A percentile compares a stretch with the other conserved stretches of the same genome.
Evolutionary conservation across 2,113 vertebrate genomes (phyloP).

Genomic region (Silurus meridionalis): DNA sequence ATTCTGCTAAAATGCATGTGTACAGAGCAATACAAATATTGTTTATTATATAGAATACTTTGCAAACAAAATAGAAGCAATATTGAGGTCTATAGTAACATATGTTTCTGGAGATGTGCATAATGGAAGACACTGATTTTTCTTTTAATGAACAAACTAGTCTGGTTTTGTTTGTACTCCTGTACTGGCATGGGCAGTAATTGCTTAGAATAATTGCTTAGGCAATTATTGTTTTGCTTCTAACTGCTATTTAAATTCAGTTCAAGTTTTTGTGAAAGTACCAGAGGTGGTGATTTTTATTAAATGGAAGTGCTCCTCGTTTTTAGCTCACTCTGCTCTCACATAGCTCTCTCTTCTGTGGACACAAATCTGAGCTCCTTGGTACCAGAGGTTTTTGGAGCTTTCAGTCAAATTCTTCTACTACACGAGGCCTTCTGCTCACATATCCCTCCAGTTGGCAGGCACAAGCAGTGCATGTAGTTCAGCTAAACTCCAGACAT

Average conservation of each 20-base stretch:
- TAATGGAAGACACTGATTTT: neutral
- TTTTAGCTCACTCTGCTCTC: neutral
- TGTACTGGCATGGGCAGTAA: constrained; percentile 37
- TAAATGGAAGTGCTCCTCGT: neutral
- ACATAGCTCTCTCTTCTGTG: constrained; percentile 6
- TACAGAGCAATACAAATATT: neutral
- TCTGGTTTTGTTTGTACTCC: constrained; percentile 8
- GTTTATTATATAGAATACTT: neutral
- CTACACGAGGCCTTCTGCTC: constrained; percentile 49
- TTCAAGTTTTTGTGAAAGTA: constrained; percentile 9
- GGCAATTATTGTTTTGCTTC: constrained; percentile 15
- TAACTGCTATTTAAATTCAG: constrained; percentile 9
- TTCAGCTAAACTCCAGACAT: constrained; percentile 48
- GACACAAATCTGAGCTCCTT: constrained; percentile 42
- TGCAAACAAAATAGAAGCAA: too few relatives aligned
- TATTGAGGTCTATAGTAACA: neutral
- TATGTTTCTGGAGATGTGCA: neutral
- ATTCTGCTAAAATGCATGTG: neutral
- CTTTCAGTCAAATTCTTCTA: constrained; percentile 45
- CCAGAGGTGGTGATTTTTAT: neutral
- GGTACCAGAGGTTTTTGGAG: constrained; percentile 40
- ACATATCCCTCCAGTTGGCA: constrained; percentile 55
- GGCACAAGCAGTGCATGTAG: constrained; percentile 25
- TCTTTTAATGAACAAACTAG: neutral
- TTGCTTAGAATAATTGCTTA: constrained; percentile 36